These are phyloP conservation scores for Drosophila subobscura DNA, from an alignment of 1,140 invertebrate species.

Conservation along the genomic window DNA sequence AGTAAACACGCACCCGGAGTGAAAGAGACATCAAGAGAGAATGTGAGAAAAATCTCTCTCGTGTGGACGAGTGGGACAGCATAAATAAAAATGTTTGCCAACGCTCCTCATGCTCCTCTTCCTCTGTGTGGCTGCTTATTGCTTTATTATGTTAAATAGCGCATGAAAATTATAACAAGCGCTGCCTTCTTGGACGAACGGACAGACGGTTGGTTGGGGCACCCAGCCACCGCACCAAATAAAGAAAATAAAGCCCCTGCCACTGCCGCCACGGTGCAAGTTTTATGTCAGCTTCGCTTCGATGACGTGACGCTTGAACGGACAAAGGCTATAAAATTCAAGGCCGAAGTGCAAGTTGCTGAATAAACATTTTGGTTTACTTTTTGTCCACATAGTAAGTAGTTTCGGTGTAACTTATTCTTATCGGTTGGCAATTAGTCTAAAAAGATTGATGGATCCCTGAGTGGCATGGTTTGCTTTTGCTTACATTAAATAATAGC, in stretches of 20 bases:
- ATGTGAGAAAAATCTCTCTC: not conserved
- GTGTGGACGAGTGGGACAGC: constrained; percentile 3
- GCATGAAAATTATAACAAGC: constrained; percentile 76
- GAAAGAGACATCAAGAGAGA: constrained; percentile 15
- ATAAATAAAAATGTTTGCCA: constrained; percentile 62
- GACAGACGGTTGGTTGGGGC: not conserved
- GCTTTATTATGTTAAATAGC: constrained; percentile 80
- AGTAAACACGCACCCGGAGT: constrained; percentile 48
- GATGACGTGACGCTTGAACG: constrained; percentile 21
- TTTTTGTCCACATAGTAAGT: constrained; percentile 4
- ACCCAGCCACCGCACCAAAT: not conserved
- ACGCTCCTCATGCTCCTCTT: constrained; percentile 18
- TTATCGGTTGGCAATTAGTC: constrained; percentile 55
- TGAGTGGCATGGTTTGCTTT: not conserved
- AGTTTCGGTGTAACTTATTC: not conserved
- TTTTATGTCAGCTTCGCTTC: constrained; percentile 44
- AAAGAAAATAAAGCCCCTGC: constrained; percentile 4
- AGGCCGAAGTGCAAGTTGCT: constrained; percentile 16
- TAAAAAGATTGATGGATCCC: constrained; percentile 30
- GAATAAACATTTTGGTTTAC: not conserved
- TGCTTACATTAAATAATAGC: not conserved
- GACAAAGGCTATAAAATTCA: constrained; percentile 39
- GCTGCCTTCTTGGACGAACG: constrained; percentile 46
- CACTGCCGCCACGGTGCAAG: constrained; percentile 22
- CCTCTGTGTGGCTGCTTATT: constrained; percentile 63